A percentile compares a stretch with the other conserved stretches of the same genome.
Evolutionary conservation across 2,888 invertebrate genomes (phyloP).

Genomic region (Cyclophora albipunctata): DNA sequence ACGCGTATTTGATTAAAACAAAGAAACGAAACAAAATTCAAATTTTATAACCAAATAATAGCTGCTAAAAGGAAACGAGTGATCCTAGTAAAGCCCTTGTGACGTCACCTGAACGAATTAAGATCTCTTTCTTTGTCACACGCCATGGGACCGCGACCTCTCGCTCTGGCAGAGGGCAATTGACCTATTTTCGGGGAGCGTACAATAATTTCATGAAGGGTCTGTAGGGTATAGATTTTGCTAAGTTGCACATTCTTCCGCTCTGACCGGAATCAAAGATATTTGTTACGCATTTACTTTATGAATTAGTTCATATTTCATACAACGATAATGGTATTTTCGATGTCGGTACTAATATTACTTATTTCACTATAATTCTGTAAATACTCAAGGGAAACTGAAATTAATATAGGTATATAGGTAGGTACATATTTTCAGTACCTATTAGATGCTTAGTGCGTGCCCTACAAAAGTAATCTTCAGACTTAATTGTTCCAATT

Average conservation of each 20-base stretch:
- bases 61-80: conserved; percentile 52
- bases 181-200: conserved; percentile 71
- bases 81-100: conserved; percentile 56
- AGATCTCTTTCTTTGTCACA: conserved; percentile 47
- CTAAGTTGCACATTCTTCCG: conserved; percentile 52
- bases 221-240: conserved; percentile 51
- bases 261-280: conserved; percentile 26
- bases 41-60: conserved; percentile 43
- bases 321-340: not conserved
- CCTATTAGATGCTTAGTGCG: too few species aligned
- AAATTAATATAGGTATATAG: too few species aligned
- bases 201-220: conserved; percentile 69
- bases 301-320: conserved; percentile 5
- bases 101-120: conserved; percentile 72
- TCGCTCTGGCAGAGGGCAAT: conserved; percentile 60
- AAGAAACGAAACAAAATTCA: not conserved
- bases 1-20: too few species aligned
- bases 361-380: too few species aligned
- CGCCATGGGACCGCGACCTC: conserved; percentile 39
- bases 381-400: too few species aligned
- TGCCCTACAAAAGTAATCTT: too few species aligned
- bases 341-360: too few species aligned
- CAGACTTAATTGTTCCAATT: too few species aligned
- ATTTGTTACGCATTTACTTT: not conserved
- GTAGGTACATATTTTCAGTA: too few species aligned